Conservation (phyloP, 2,797 vertebrate species). For the Phoxinus dragarum region DNA sequence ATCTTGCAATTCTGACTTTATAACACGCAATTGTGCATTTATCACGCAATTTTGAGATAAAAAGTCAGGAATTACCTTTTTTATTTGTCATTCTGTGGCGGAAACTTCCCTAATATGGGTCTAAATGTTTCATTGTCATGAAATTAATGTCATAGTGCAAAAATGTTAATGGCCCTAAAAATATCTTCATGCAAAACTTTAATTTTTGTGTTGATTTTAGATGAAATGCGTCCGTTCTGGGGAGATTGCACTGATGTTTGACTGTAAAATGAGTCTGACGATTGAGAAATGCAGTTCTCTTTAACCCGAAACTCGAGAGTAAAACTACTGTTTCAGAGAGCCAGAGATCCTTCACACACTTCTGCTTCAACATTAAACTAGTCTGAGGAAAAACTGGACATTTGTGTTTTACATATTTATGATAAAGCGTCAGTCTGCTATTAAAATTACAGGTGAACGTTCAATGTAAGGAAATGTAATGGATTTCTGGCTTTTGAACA, state of each 20-base stretch:
- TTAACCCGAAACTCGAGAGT: neutral
- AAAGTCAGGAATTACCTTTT: too few species aligned
- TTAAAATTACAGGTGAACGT: neutral
- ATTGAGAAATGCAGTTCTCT: too few species aligned
- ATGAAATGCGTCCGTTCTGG: neutral
- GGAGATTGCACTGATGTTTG: neutral
- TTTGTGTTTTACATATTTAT: neutral
- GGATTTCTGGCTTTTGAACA: constrained; percentile 59
- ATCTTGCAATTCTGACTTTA: too few species aligned
- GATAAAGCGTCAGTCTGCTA: neutral
- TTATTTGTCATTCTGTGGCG: too few species aligned
- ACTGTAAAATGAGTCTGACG: neutral
- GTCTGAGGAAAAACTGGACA: neutral
- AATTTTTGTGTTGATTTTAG: neutral
- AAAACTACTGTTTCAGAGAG: constrained; percentile 1
- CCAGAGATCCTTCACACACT: constrained; percentile 11
- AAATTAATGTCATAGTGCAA: neutral
- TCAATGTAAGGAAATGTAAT: constrained; percentile 13
- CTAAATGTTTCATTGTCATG: neutral
- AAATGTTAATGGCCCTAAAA: neutral
- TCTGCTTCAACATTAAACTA: neutral
- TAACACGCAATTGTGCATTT: too few species aligned
- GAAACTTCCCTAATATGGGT: neutral
- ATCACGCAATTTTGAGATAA: too few species aligned
- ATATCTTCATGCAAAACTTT: neutral